phyloP scores from a whole-genome alignment of 2,888 invertebrate genomes.

The Pachydiplax longipennis region DNA sequence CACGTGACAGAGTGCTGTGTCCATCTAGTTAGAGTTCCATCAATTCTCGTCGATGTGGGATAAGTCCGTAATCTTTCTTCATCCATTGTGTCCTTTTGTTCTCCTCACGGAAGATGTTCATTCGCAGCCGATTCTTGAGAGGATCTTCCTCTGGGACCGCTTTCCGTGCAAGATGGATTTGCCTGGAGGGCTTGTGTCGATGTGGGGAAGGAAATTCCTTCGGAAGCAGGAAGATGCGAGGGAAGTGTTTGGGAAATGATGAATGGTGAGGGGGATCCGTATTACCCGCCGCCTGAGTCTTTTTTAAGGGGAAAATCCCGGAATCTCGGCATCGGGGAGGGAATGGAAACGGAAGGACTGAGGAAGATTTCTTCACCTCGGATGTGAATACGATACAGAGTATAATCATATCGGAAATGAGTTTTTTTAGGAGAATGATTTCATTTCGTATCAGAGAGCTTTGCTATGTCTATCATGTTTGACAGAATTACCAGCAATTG shows the following conservation, averaged over 20 bases:
- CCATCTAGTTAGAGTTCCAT: too few species aligned
- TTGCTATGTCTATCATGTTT: too few species aligned
- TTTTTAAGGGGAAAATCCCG: background rate
- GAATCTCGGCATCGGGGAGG: too few species aligned
- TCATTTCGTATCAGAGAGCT: too few species aligned
- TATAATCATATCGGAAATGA: too few species aligned
- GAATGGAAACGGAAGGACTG: too few species aligned
- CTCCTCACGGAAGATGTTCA: background rate
- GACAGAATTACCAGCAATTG: too few species aligned
- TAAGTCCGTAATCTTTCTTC: background rate
- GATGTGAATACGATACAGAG: too few species aligned
- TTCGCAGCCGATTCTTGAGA: background rate
- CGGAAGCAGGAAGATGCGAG: background rate
- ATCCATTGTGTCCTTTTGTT: background rate
- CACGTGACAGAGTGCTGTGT: too few species aligned
- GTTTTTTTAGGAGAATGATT: too few species aligned
- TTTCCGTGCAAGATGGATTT: background rate
- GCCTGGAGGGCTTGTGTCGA: background rate
- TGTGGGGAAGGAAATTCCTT: background rate
- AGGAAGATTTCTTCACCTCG: too few species aligned
- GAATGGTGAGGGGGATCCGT: background rate
- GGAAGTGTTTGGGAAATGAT: background rate
- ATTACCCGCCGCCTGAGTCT: background rate
- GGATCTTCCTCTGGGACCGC: background rate
- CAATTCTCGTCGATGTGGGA: too few species aligned